These are phyloP conservation scores for Brachirus orientalis DNA, from an alignment of 2,113 vertebrate genomes.

Conservation along the genomic window DNA sequence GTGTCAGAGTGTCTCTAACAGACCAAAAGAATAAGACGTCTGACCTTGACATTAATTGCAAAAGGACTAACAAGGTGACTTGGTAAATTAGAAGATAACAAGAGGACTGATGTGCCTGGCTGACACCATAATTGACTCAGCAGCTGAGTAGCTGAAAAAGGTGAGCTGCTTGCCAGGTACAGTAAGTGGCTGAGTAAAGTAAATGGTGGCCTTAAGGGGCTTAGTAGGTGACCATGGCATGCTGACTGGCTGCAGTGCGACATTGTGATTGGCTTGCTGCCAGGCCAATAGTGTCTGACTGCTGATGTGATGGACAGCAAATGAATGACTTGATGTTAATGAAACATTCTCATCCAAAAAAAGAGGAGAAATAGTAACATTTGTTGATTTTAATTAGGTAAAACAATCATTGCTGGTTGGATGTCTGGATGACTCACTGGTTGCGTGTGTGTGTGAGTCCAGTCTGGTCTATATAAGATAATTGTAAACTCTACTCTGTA, in stretches of 20 bases:
- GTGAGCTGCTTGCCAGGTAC: neutral
- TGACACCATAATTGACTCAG: neutral
- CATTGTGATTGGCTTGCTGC: neutral
- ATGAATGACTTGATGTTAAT: neutral
- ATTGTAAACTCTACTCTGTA: slow-evolving; percentile 52
- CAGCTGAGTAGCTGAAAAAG: neutral
- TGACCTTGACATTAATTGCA: too few species aligned
- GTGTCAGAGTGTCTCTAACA: too few species aligned
- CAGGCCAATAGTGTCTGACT: neutral
- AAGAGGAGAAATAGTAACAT: neutral
- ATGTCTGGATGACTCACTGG: neutral
- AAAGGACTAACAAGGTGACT: neutral
- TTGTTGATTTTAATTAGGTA: neutral
- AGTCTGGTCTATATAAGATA: slow-evolving; percentile 40
- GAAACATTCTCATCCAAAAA: neutral
- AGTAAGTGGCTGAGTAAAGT: neutral
- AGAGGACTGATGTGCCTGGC: neutral
- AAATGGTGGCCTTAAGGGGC: neutral
- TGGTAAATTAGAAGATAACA: too few species aligned
- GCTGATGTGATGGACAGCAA: neutral
- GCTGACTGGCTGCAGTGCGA: neutral
- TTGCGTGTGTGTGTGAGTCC: slow-evolving; percentile 15
- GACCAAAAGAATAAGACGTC: too few species aligned
- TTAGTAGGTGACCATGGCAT: neutral
- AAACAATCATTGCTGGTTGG: neutral